Evolutionary conservation across 1,140 invertebrate genomes (phyloP), one percentile per base, ranked within the genome.

Genomic region (Drosophila chauvacae): DNA sequence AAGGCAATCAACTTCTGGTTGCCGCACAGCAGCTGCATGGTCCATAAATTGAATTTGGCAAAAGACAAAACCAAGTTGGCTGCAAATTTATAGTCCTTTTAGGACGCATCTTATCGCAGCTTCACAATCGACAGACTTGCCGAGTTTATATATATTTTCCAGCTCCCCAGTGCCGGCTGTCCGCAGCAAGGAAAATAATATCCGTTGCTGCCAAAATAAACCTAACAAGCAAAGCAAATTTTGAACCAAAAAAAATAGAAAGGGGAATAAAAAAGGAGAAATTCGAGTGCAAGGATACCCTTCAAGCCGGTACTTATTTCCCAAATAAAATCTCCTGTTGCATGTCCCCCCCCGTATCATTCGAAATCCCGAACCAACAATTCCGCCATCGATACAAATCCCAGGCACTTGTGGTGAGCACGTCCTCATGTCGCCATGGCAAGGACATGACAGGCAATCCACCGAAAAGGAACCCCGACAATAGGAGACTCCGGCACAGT

Each of bases 131-230:
- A 41, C 62, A 69, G 45, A 57, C 39, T 41, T 28, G 41, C 50
- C 45, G 18, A 35, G 47, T 30, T 47, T 44, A 55, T 64, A 37
- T 35, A 59, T 37, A 37, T 28, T 45, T 37, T 63, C 20, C 59
- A 41, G 18, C 33, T 41, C 50, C 13, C 59, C 30, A 60, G 35
- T 37, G 71, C 51, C 26, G 45, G 50, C 56, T 75, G 75, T 79
- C 80, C 44, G 16, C 23, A 18, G 28, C 45, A n/a, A 61, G 41
- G 44, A 68, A 79, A 61, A 79, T 81, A 81, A 81, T 81, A 81
- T 77, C 64, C 79, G 72, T 35, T 71, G 48, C 59, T 71, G 75
- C 28, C 47, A 37, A 5, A 39, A 48, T 47, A 57, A 50, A 37
- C 20, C 45, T 42, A 62, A 56, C 77, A 80, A 74, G 57, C 45